Evolutionary conservation across 2,113 vertebrate genomes (phyloP).

Genomic region (Pogona vitticeps): DNA sequence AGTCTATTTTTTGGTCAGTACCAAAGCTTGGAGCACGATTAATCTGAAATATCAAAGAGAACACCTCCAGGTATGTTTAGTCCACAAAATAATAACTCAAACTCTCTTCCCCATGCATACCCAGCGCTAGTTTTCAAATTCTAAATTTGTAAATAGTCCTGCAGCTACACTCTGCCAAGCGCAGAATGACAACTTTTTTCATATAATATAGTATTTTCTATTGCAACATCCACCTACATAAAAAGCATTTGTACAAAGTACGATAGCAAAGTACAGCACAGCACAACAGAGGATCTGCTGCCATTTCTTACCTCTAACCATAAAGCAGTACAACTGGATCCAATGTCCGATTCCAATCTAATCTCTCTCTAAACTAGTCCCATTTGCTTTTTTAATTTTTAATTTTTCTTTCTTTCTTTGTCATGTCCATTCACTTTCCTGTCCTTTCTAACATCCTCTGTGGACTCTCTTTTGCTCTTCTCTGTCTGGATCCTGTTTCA

Average conservation of each 20-base stretch:
- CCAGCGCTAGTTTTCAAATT: neutral
- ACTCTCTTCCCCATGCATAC: neutral
- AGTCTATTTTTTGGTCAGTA: conserved; percentile 98
- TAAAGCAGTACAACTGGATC: neutral
- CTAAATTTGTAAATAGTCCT: neutral
- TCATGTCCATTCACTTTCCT: neutral
- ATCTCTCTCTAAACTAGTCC: neutral
- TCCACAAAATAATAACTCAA: neutral
- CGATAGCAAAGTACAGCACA: too few relatives aligned
- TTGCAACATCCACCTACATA: too few relatives aligned
- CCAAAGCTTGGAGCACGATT: conserved; percentile 98
- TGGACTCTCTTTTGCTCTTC: neutral
- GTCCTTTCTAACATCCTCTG: neutral
- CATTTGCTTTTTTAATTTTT: too few relatives aligned
- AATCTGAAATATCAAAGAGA: conserved; percentile 81
- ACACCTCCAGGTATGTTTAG: conserved; percentile 14
- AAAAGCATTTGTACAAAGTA: too few relatives aligned
- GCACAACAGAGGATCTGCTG: too few relatives aligned
- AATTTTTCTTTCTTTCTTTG: too few relatives aligned
- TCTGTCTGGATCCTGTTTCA: neutral
- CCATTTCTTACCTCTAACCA: neutral
- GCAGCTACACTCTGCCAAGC: neutral
- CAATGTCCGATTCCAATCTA: neutral
- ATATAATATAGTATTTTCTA: too few relatives aligned
- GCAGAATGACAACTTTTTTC: neutral